Percentiles rank a stretch among this genome's conserved stretches.
Evolutionary conservation across 2,797 vertebrate genomes (phyloP).

Genomic region (Pseudomugil gertrudae): DNA sequence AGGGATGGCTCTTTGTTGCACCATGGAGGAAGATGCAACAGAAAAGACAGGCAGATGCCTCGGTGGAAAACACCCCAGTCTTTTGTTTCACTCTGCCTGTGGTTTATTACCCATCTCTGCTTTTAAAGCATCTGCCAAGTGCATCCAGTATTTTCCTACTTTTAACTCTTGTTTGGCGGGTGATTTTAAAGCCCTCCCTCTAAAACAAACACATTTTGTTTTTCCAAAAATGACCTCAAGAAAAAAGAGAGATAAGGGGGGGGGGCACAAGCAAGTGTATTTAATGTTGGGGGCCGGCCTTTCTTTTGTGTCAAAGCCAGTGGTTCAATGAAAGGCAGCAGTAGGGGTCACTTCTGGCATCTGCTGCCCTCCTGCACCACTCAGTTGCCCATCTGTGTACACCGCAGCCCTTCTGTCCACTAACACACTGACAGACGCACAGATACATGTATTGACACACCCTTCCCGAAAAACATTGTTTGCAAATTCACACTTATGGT

Average conservation of each 20-base stretch:
- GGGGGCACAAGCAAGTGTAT: conserved; percentile 78
- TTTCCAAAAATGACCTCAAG: background rate
- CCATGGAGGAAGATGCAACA: conserved; percentile 44
- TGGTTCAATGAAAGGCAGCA: conserved; percentile 74
- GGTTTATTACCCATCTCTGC: conserved; percentile 56
- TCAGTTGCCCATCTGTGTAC: conserved; percentile 80
- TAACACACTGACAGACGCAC: conserved; percentile 27
- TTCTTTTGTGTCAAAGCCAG: conserved; percentile 75
- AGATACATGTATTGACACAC: conserved; percentile 12
- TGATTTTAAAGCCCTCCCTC: background rate
- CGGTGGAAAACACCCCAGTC: conserved; percentile 55
- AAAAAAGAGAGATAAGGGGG: conserved; percentile 33
- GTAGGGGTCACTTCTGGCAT: conserved; percentile 81
- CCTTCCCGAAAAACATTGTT: background rate
- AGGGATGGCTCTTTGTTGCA: conserved; percentile 41
- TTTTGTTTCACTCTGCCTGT: conserved; percentile 69
- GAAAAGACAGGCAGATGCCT: conserved; percentile 75
- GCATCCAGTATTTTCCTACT: conserved; percentile 23
- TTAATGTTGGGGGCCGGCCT: conserved; percentile 71
- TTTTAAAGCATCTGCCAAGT: conserved; percentile 62
- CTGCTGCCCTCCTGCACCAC: conserved; percentile 74
- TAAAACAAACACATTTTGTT: background rate
- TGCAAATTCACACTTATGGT: conserved; percentile 1
- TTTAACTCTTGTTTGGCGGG: background rate
- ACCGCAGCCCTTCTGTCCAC: conserved; percentile 76